These are phyloP conservation scores for Tautogolabrus adspersus DNA, from an alignment of 2,113 vertebrate species.

Conservation along the genomic window DNA sequence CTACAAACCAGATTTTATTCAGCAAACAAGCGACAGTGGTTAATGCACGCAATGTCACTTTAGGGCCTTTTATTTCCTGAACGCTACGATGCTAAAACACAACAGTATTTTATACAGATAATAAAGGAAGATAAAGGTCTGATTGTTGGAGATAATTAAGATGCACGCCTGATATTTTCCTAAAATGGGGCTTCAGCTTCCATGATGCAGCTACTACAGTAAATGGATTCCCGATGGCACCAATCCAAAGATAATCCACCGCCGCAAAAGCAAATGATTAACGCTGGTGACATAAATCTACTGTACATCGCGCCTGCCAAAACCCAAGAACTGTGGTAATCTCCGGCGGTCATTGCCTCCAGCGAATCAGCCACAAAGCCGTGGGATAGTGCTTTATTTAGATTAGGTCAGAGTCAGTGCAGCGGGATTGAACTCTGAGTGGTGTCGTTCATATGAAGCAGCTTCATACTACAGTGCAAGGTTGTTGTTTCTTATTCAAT, in stretches of 20 bases:
- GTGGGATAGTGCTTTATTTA: slow-evolving; percentile 63
- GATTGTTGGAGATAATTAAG: not conserved
- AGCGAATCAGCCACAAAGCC: slow-evolving; percentile 59
- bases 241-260: slow-evolving; percentile 49
- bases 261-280: slow-evolving; percentile 57
- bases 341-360: slow-evolving; percentile 35
- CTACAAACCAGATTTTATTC: not conserved
- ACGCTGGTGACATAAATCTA: slow-evolving; percentile 65
- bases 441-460: slow-evolving; percentile 44
- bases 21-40: not conserved
- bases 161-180: slow-evolving; percentile 36
- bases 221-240: slow-evolving; percentile 46
- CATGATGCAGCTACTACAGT: slow-evolving; percentile 17
- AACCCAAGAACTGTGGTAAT: slow-evolving; percentile 69
- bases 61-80: no score
- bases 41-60: not conserved
- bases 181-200: slow-evolving; percentile 28
- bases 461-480: slow-evolving; percentile 10
- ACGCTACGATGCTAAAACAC: not conserved
- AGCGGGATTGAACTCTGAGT: slow-evolving; percentile 25
- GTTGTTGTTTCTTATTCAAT: not conserved
- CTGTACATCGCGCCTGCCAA: slow-evolving; percentile 59
- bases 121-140: not conserved
- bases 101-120: not conserved
- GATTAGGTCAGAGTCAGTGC: slow-evolving; percentile 51